phyloP scores from a whole-genome alignment of 2,888 invertebrate species.

The Netelia fuscicornis region DNA sequence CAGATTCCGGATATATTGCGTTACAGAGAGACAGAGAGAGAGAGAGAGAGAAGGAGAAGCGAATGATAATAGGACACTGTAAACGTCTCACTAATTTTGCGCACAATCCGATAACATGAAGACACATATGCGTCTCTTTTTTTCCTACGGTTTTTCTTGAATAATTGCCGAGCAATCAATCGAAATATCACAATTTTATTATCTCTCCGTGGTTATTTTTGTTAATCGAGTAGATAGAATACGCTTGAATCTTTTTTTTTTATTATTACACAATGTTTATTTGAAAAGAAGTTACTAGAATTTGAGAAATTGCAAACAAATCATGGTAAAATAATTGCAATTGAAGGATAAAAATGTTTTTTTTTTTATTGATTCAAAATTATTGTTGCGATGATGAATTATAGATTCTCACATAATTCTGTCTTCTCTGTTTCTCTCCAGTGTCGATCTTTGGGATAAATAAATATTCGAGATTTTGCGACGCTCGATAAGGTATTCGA shows the following conservation, averaged over 20 bases:
- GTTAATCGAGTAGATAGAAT: conserved; percentile 66
- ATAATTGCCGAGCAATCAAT: conserved; percentile 45
- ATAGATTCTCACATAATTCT: conserved; percentile 2
- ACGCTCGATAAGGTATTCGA: background rate
- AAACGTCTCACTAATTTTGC: conserved; percentile 30
- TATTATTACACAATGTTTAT: background rate
- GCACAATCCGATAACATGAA: conserved; percentile 27
- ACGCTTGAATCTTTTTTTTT: conserved; percentile 45
- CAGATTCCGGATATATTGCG: conserved; percentile 25
- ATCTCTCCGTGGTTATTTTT: conserved; percentile 33
- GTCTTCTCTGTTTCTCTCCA: background rate
- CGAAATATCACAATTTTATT: conserved; percentile 68
- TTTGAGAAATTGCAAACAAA: background rate
- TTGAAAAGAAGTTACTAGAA: background rate
- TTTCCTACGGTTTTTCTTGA: conserved; percentile 22
- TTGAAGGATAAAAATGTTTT: background rate
- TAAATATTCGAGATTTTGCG: conserved; percentile 34
- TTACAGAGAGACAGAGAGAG: conserved; percentile 6
- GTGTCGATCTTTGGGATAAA: conserved; percentile 43
- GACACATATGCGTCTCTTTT: background rate
- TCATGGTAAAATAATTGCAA: background rate
- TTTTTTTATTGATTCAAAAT: background rate
- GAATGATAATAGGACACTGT: conserved; percentile 38
- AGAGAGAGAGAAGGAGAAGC: conserved; percentile 34
- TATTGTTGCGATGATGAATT: background rate